Conservation (phyloP, 2,797 vertebrate genomes). For the Halcyon chelicuti region DNA sequence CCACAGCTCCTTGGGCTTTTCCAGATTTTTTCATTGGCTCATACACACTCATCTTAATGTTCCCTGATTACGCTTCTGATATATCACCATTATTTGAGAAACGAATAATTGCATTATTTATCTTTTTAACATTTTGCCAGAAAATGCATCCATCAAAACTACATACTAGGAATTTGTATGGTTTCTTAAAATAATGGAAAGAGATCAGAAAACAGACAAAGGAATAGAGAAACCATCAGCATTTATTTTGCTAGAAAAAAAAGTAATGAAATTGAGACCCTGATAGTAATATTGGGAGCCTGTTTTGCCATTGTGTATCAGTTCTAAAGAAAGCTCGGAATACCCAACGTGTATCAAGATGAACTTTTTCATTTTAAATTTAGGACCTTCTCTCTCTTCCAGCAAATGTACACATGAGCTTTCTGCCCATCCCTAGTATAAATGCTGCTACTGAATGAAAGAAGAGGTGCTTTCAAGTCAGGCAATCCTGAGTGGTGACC, state of each 20-base stretch:
- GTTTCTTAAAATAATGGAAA: neutral
- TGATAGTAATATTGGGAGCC: neutral
- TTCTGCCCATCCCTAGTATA: neutral
- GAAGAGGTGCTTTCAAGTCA: neutral
- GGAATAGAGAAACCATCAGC: neutral
- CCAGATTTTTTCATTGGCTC: neutral
- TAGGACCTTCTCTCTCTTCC: neutral
- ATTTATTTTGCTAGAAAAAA: neutral
- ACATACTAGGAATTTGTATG: neutral
- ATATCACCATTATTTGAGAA: neutral
- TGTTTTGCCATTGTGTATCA: neutral
- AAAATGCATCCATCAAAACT: neutral
- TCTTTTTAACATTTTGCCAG: neutral
- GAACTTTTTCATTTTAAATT: neutral
- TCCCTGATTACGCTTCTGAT: neutral
- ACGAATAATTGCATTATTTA: neutral
- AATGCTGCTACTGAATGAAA: neutral
- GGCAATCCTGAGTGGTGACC: neutral
- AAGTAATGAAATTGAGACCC: neutral
- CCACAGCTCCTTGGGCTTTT: neutral
- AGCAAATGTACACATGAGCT: neutral
- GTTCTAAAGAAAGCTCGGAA: neutral
- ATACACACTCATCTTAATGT: neutral
- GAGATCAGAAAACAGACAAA: neutral
- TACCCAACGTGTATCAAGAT: neutral